A percentile compares a stretch with the other conserved stretches of the same genome.
phyloP scores from a whole-genome alignment of 2,888 invertebrate genomes.

The Trichogramma dendrolimi region DNA sequence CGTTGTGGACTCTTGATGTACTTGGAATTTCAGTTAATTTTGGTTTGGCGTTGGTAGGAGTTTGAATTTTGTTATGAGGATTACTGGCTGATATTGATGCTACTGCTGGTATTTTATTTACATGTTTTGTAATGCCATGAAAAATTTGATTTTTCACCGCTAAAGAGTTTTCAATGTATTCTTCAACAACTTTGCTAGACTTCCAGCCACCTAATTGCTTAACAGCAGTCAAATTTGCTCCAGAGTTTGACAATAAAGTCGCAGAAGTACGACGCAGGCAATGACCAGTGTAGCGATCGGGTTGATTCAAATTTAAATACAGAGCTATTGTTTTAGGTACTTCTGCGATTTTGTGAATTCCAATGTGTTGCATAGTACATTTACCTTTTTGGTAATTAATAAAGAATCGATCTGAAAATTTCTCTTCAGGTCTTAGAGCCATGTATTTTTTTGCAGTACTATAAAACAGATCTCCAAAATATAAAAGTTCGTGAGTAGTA shows the following conservation, averaged over 20 bases:
- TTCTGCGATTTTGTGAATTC: conserved; percentile 28
- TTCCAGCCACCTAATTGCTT: conserved; percentile 28
- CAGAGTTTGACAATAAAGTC: conserved; percentile 27
- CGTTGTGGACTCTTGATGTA: too few species aligned
- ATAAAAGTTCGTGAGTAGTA: conserved; percentile 26
- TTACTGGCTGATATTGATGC: too few species aligned
- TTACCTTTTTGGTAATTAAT: conserved; percentile 25
- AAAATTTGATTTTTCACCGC: conserved; percentile 18
- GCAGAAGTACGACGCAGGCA: conserved; percentile 30
- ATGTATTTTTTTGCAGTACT: conserved; percentile 19
- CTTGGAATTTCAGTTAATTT: too few species aligned
- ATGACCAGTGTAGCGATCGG: conserved; percentile 28
- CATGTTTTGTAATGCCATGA: too few species aligned
- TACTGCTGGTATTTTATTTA: too few species aligned
- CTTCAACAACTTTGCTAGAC: conserved; percentile 16
- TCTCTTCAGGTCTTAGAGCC: conserved; percentile 18
- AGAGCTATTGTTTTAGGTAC: conserved; percentile 28
- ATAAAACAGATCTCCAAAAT: conserved; percentile 18
- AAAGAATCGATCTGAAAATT: conserved; percentile 19
- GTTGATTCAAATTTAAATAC: conserved; percentile 26
- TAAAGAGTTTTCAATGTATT: conserved; percentile 31
- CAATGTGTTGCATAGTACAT: conserved; percentile 25
- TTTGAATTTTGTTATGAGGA: too few species aligned
- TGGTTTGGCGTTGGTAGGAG: too few species aligned
- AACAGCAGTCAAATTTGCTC: conserved; percentile 20